phyloP scores from a whole-genome alignment of 2,888 invertebrate genomes.

The Trypoxylon attenuatum region DNA sequence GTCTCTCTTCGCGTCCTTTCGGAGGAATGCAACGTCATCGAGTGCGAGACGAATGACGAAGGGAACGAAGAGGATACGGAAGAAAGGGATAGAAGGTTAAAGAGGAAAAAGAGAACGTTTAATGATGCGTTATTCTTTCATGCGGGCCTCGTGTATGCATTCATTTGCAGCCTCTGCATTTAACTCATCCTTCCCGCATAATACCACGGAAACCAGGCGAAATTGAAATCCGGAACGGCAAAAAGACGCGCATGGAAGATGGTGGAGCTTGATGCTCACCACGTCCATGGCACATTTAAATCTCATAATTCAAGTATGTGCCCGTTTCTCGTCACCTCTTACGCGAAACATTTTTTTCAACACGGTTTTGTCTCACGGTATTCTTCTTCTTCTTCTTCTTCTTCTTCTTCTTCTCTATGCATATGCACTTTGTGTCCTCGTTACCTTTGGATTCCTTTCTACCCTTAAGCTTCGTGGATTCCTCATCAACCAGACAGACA shows the following conservation, averaged over 20 bases:
- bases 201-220: no score
- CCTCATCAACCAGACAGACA: no score
- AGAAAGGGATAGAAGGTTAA: neutral
- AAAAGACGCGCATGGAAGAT: neutral
- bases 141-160: neutral
- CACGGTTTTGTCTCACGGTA: conserved; percentile 5
- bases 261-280: conserved; percentile 23
- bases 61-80: no score
- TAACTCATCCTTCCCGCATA: conserved; percentile 17
- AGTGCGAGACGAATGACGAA: no score
- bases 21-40: no score
- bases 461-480: neutral
- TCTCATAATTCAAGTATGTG: conserved; percentile 44
- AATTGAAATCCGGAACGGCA: conserved; percentile 27
- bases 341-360: conserved; percentile 26
- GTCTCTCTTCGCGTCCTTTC: no score
- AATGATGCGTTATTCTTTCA: conserved; percentile 20
- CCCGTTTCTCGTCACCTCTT: conserved; percentile 9
- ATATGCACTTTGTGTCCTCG: conserved; percentile 22
- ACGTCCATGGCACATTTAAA: conserved; percentile 38
- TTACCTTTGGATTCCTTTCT: conserved; percentile 4
- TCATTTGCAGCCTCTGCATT: conserved; percentile 15
- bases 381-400: conserved; percentile 30
- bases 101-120: conserved; percentile 1
- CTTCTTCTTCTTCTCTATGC: conserved; percentile 15